phyloP scores from a whole-genome alignment of 2,888 invertebrate genomes.

The Crepidodera aurea region DNA sequence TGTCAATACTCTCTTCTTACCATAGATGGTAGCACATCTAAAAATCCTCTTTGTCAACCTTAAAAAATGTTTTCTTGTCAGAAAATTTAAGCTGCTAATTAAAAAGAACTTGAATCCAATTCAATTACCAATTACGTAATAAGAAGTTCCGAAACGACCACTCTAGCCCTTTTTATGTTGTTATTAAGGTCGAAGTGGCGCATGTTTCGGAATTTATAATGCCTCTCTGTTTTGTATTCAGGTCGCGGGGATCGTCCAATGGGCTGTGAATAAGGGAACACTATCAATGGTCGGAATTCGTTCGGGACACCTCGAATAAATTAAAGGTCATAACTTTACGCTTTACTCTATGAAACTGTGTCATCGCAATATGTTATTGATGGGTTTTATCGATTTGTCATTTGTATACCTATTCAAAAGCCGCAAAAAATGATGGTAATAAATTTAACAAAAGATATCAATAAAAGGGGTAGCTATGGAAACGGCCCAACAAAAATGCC shows the following conservation, averaged over 20 bases:
- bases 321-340: conserved; percentile 12
- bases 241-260: conserved; percentile 51
- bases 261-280: conserved; percentile 51
- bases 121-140: conserved; percentile 38
- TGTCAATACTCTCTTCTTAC: no score
- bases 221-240: conserved; percentile 55
- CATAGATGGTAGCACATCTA: no score
- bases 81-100: conserved; percentile 32
- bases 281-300: conserved; percentile 27
- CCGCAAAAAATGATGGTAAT: no score
- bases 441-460: no score
- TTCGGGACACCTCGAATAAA: not conserved
- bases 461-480: no score
- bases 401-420: not conserved
- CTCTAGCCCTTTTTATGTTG: conserved; percentile 43
- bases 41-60: no score
- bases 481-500: no score
- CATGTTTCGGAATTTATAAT: conserved; percentile 52
- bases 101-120: conserved; percentile 34
- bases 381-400: not conserved
- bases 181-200: conserved; percentile 48
- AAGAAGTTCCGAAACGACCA: conserved; percentile 29
- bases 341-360: not conserved
- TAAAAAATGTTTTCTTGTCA: no score
- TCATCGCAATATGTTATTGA: not conserved